These are phyloP conservation scores for Buathra laborator DNA, from an alignment of 2,888 invertebrate genomes.

Conservation along the genomic window DNA sequence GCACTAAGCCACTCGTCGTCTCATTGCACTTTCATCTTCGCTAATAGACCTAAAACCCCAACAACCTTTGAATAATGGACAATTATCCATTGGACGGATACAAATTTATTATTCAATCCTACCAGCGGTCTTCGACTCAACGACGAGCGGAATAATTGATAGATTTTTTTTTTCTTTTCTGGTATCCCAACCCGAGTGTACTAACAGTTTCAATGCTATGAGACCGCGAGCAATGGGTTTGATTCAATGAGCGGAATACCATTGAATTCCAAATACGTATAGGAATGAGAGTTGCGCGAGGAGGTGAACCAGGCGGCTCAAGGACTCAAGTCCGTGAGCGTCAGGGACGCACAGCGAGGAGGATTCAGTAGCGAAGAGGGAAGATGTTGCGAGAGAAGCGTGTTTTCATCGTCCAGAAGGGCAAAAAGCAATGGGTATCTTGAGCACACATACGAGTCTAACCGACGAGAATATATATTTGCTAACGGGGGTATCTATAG, in stretches of 20 bases:
- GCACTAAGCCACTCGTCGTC: background rate
- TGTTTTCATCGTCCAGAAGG: slow-evolving; percentile 54
- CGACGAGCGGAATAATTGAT: slow-evolving; percentile 45
- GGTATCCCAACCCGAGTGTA: background rate
- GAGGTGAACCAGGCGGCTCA: slow-evolving; percentile 57
- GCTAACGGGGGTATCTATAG: slow-evolving; percentile 21
- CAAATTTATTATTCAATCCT: slow-evolving; percentile 56
- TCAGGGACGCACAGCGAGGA: slow-evolving; percentile 19
- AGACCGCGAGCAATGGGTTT: slow-evolving; percentile 15
- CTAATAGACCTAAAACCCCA: background rate
- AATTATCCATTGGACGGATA: slow-evolving; percentile 49
- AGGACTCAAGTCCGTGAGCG: slow-evolving; percentile 36
- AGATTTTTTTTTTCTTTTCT: slow-evolving; percentile 34
- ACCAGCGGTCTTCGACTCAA: background rate
- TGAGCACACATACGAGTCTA: slow-evolving; percentile 38
- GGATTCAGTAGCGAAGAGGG: slow-evolving; percentile 45
- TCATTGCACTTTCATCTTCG: slow-evolving; percentile 14
- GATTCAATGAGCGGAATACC: slow-evolving; percentile 54
- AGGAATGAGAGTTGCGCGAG: slow-evolving; percentile 37
- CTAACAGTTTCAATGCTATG: slow-evolving; percentile 34
- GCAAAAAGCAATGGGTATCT: slow-evolving; percentile 67
- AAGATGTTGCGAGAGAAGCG: slow-evolving; percentile 45
- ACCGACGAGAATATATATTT: slow-evolving; percentile 41
- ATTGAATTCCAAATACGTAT: slow-evolving; percentile 65
- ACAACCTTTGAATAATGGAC: slow-evolving; percentile 38